Base-by-base conservation (phyloP, 2,888 invertebrate genomes). In the Nomada lathburiana region DNA sequence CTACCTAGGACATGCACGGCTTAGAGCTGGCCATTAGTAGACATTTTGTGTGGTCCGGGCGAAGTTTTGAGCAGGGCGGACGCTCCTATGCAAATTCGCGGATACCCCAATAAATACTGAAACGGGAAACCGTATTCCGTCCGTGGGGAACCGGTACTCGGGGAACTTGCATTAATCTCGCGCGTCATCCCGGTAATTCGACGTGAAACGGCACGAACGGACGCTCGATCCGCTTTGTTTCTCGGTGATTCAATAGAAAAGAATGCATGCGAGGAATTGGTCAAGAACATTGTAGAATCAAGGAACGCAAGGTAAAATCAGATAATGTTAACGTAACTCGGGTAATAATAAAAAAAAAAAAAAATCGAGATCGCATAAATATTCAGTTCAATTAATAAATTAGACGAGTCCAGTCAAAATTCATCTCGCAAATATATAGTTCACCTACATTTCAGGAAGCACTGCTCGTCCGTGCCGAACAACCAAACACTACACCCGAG, bases 31-130 rank as follows among this genome's bases (percentile, higher is more conserved):
- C 93, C 92, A 93, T 93, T 93, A 93, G 93, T 92, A 92, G 91
- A 91, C 92, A 93, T 92, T 93, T 92, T 93, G 93, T 93, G 93
- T 93, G 93, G 93, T 93, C 93, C 91, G 80, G 70, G 79, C 67
- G 65, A 55, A 82, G 82, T 82, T 83, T 82, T 78, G 82, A 85
- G 76, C 70, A 60, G 70, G 73, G 72, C 29, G 80, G 89, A 89
- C 89, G 91, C 91, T 92, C 89, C 90, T 93, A 93, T 93, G 93
- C 92, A 93, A 93, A 93, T 93, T 92, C 89, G 84, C 77, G 86
- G 89, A 91, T 90, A 92, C 92, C 92, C 89, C 91, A 92, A 93
- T 93, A 93, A 93, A 93, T 93, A 93, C 89, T 88, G 88, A 90
- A 90, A 91, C 91, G 89, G 89, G 86, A 86, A 79, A 86, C 86